Base-by-base conservation (phyloP, 2,888 invertebrate species). In the Brassicogethes aeneus region DNA sequence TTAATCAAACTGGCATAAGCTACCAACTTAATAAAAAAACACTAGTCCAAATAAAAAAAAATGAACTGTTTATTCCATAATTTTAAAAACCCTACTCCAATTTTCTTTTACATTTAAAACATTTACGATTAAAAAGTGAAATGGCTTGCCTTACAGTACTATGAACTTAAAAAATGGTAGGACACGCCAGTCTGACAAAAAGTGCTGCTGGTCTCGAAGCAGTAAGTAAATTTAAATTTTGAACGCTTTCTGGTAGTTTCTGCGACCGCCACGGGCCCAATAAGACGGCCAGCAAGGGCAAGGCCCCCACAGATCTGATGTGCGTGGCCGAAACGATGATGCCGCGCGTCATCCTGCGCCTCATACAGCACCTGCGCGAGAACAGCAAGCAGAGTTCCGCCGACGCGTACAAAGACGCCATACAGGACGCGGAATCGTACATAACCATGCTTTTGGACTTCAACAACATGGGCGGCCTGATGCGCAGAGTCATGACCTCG, bases 391-490 rank as follows among this genome's bases (percentile, higher is more conserved):
- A 45, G 23, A 23, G 16, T 30, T 34, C 5, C 17, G 34, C 80
- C 3, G 81, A 85, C 60, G 75, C 76, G 41, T 80, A 80, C 60
- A 74, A 77, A 50, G 55, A 55, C 30, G 84, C 85, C 15, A 85
- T 92, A 50, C 82, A 84, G 60, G 85, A 88, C 59, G 88, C 91
- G 42, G 92, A 94, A 65, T 77, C 79, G 44, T 94, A 85, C 69
- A 80, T 94, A 43, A 82, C 84, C 52, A 91, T 95, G 85, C 71
- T 96, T 45, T 85, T 94, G 70, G 90, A 92, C 63, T 80, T 94
- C 56, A 93, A 93, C 71, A 90, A 91, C 62, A 91, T 95, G 90
- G 96, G 96, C 29, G 93, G 93, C 52, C 81, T 94, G 49, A 95
- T 96, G 95, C 76, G 94, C 51, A 76, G 80, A 55, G 90, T 94